Percentiles rank a stretch among this genome's conserved stretches.
Evolutionary conservation across 2,797 vertebrate species (phyloP).

Genomic region (Anas bernieri): DNA sequence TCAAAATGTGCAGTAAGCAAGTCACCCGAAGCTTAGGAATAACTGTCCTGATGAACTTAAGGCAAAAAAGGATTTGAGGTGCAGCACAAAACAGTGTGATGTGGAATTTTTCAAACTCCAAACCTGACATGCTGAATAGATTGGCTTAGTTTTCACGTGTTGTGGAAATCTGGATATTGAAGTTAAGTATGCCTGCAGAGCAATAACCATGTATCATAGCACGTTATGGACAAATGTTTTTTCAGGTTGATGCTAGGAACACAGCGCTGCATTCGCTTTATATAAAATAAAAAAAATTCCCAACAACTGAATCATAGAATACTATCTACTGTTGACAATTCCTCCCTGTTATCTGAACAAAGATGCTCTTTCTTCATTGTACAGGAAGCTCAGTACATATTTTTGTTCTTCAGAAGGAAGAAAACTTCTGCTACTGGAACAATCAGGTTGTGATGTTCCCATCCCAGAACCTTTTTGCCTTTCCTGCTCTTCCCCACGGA

Average conservation of each 20-base stretch:
- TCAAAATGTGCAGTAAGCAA: not conserved
- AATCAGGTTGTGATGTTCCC: conserved; percentile 38
- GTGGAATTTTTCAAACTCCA: not conserved
- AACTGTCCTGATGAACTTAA: not conserved
- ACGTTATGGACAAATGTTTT: not conserved
- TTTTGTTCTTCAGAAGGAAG: not conserved
- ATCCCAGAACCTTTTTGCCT: conserved; percentile 33
- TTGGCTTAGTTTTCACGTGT: not conserved
- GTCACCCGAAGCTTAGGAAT: not conserved
- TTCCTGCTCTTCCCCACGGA: conserved; percentile 6
- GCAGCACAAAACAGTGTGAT: not conserved
- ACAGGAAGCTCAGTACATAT: not conserved
- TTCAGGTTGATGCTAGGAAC: not conserved
- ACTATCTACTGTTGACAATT: not conserved
- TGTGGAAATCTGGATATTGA: not conserved
- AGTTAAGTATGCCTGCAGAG: not conserved
- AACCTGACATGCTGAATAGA: not conserved
- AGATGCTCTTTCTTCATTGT: not conserved
- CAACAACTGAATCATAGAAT: not conserved
- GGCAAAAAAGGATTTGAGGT: not conserved
- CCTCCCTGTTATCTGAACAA: not conserved
- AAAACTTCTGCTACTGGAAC: conserved; percentile 19
- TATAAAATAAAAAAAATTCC: not conserved
- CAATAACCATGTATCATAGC: not conserved
- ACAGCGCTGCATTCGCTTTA: not conserved